phyloP scores from a whole-genome alignment of 2,888 invertebrate genomes.

The Agrilus biguttatus region DNA sequence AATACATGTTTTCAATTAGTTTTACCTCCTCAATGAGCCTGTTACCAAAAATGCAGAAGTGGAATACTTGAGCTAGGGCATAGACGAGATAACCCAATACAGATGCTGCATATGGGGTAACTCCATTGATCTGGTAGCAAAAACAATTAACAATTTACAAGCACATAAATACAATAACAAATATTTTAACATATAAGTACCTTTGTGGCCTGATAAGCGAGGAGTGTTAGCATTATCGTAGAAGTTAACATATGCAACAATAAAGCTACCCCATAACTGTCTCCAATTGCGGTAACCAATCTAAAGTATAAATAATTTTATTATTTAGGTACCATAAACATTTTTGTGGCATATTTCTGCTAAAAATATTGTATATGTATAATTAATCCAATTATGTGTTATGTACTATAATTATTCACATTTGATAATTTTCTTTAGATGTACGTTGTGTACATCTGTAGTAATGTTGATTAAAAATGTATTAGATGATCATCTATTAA shows the following conservation, averaged over 20 bases:
- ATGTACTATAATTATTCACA: too few relatives aligned
- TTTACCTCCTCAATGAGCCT: constrained; percentile 72
- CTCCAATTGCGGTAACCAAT: constrained; percentile 66
- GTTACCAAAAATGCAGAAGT: constrained; percentile 79
- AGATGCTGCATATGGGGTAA: constrained; percentile 65
- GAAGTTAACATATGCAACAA: constrained; percentile 74
- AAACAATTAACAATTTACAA: neutral
- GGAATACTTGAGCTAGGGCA: constrained; percentile 70
- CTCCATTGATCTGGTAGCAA: constrained; percentile 46
- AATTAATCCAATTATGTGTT: too few relatives aligned
- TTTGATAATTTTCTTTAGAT: too few relatives aligned
- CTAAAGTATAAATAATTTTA: constrained; percentile 31
- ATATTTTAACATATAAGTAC: constrained; percentile 26
- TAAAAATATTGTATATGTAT: too few relatives aligned
- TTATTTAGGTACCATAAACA: too few relatives aligned
- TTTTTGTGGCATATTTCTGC: too few relatives aligned
- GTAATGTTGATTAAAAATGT: too few relatives aligned
- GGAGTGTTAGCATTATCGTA: constrained; percentile 66
- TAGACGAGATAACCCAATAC: constrained; percentile 68
- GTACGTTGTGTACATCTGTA: too few relatives aligned
- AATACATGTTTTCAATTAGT: too few relatives aligned
- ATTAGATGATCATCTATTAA: too few relatives aligned
- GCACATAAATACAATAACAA: neutral
- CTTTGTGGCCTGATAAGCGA: constrained; percentile 80
- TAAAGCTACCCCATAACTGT: constrained; percentile 71